Evolutionary conservation across 2,888 invertebrate genomes (phyloP).

Genomic region (Apamea monoglypha): DNA sequence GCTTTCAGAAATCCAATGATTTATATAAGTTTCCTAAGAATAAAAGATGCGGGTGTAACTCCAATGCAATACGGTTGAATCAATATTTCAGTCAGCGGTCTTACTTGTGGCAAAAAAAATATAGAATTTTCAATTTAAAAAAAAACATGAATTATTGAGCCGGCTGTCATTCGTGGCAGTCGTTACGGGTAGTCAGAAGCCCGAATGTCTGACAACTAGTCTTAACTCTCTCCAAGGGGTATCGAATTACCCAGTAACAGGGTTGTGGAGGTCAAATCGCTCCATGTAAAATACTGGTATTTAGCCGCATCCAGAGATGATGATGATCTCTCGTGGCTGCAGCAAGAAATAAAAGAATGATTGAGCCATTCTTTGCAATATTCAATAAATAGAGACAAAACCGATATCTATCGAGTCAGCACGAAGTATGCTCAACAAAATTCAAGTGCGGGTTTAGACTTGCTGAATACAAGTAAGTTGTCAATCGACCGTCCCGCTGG

Average conservation of each 20-base stretch:
- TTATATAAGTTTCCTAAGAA: background rate
- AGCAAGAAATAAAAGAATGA: background rate
- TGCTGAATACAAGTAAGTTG: slow-evolving; percentile 47
- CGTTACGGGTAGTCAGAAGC: no score
- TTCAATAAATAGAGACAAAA: slow-evolving; percentile 34
- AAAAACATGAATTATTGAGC: no score
- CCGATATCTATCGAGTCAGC: slow-evolving; percentile 13
- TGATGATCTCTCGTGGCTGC: background rate
- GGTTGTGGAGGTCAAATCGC: background rate
- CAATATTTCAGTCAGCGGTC: background rate
- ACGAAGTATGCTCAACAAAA: slow-evolving; percentile 33
- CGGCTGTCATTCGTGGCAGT: no score
- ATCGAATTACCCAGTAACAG: background rate
- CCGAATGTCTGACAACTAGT: background rate
- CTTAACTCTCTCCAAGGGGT: background rate
- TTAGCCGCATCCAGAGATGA: no score
- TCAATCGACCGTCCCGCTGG: slow-evolving; percentile 49
- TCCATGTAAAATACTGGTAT: no score
- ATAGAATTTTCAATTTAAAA: no score
- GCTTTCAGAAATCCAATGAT: no score
- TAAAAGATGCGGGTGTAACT: no score
- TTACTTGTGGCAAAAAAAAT: no score
- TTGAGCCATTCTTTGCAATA: slow-evolving; percentile 16
- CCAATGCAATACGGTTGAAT: no score
- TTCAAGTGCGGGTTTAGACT: slow-evolving; percentile 44